Evolutionary conservation across 2,113 vertebrate species (phyloP).

Genomic region (Athene cunicularia): DNA sequence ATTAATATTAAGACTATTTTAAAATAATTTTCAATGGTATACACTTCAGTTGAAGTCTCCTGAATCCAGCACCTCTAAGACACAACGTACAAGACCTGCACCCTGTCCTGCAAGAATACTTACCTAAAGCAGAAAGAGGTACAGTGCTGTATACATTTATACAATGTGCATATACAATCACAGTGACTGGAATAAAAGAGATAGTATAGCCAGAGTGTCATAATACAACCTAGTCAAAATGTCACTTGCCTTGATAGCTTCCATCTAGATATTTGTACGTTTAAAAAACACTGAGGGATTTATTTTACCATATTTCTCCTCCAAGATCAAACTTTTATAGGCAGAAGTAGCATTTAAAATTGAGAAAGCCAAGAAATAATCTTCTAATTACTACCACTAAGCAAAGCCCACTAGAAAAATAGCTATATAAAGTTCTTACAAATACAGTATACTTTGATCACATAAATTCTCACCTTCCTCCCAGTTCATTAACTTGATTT

Average conservation of each 20-base stretch:
- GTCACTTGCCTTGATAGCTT: neutral
- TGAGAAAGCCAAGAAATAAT: neutral
- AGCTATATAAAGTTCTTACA: neutral
- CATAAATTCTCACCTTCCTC: slow-evolving; percentile 85
- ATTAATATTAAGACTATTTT: neutral
- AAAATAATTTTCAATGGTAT: neutral
- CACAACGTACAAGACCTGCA: neutral
- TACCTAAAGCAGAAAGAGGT: neutral
- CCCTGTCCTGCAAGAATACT: neutral
- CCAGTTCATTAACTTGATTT: slow-evolving; percentile 94
- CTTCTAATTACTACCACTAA: neutral
- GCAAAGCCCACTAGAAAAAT: neutral
- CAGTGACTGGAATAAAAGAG: neutral
- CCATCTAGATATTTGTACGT: neutral
- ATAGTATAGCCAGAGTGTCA: neutral
- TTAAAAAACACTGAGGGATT: neutral
- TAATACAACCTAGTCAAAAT: neutral
- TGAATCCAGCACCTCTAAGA: neutral
- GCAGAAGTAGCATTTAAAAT: neutral
- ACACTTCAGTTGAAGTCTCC: neutral
- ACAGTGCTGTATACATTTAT: neutral
- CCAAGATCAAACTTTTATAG: neutral
- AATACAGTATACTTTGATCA: neutral
- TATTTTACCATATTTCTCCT: neutral
- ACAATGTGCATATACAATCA: neutral